Percentiles rank a stretch among this genome's conserved stretches.
Conservation (phyloP, 2,797 vertebrate species). For the Falco novaeseelandiae region DNA sequence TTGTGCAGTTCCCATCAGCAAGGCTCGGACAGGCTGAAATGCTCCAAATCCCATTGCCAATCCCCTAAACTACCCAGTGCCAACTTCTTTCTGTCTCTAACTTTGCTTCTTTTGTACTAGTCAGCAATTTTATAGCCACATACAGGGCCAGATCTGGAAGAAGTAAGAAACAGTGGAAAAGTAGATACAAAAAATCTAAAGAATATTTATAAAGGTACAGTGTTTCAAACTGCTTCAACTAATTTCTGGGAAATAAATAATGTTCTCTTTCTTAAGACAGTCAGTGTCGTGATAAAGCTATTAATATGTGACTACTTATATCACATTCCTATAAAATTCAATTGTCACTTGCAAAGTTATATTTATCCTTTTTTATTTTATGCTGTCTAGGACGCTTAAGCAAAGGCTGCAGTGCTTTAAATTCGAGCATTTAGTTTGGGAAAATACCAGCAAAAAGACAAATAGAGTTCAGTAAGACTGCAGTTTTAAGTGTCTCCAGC, state of each 20-base stretch:
- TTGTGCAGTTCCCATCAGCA: not conserved
- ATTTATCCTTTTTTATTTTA: not conserved
- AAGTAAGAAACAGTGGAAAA: not conserved
- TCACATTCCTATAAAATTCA: not conserved
- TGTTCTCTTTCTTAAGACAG: not conserved
- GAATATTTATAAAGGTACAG: not conserved
- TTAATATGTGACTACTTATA: not conserved
- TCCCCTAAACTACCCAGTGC: not conserved
- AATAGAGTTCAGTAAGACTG: slow-evolving; percentile 22
- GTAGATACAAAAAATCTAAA: not conserved
- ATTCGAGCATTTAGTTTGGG: not conserved
- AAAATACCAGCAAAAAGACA: slow-evolving; percentile 26
- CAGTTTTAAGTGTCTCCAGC: not conserved
- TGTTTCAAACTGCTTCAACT: not conserved
- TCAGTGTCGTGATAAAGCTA: not conserved
- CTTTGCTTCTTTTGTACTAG: not conserved
- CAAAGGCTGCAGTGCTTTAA: slow-evolving; percentile 2
- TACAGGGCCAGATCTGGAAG: not conserved
- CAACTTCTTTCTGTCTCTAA: not conserved
- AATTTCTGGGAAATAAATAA: not conserved
- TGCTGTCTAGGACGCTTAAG: not conserved
- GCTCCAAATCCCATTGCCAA: not conserved
- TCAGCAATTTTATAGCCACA: not conserved
- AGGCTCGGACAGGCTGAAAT: not conserved
- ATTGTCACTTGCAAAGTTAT: not conserved